Conservation (phyloP, 2,113 vertebrate species). For the Ochotona curzoniae region DNA sequence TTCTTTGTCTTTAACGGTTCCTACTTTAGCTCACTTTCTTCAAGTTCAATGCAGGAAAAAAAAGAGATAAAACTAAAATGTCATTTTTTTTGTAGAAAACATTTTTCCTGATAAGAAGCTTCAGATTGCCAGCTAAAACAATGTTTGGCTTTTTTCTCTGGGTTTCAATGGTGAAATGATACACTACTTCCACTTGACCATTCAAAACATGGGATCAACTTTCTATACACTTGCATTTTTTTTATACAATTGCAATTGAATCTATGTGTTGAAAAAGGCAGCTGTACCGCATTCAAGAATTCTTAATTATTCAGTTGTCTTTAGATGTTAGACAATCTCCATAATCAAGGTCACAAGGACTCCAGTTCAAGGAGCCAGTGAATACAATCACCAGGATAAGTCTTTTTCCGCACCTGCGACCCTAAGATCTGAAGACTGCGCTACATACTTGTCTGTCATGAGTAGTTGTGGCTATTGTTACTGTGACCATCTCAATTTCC, state of each 20-base stretch:
- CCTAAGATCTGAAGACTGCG: neutral
- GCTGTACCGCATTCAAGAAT: neutral
- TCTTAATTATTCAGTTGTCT: slow-evolving; percentile 26
- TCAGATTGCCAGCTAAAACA: slow-evolving; percentile 1
- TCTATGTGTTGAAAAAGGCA: neutral
- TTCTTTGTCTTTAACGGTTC: neutral
- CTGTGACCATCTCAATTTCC: neutral
- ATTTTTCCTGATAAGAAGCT: slow-evolving; percentile 14
- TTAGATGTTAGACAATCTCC: neutral
- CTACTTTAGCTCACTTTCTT: neutral
- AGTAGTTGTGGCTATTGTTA: neutral
- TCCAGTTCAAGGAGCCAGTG: neutral
- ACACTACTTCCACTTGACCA: neutral
- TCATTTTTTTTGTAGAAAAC: neutral
- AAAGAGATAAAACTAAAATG: neutral
- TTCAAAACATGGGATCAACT: neutral
- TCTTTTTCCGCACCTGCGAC: neutral
- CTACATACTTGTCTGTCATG: no score
- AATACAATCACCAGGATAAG: neutral
- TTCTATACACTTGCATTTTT: neutral
- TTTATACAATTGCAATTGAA: neutral
- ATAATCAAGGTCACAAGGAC: neutral
- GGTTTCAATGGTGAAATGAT: neutral
- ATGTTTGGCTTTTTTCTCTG: neutral
- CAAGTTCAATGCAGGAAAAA: neutral